Base-by-base conservation (phyloP, 2,888 invertebrate genomes). In the Ganaspis brasiliensis region DNA sequence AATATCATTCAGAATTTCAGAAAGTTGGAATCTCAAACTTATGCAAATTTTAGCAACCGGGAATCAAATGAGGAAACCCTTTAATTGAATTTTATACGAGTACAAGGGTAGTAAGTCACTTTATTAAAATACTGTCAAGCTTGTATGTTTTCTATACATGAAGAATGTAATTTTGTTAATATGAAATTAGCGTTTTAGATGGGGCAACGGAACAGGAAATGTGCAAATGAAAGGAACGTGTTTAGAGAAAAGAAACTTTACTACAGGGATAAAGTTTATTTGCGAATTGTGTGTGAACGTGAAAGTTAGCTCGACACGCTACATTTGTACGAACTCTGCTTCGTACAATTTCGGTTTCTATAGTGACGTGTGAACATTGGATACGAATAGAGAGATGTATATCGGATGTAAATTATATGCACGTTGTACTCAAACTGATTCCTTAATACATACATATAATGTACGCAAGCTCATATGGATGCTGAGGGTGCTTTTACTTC, bases 401-500 rank as follows among this genome's bases (percentile, higher is more conserved):
- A 59, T 59, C 31, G 31, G 59, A 31, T 59, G 31, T 31, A 31
- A 59, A 59, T 59, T 59, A 59, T 26, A 56, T 31, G 59, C 16
- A 59, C 16, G n/a, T 59, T 59, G 59, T 59, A 31, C 59, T 35
- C 31, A 8, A 21, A 59, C 16, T 31, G 26, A 31, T 26, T 57
- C 26, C 31, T n/a, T 26, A 12, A 57, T 57, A 26, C 31, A 31
- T 31, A 31, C 31, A 31, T 31, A 31, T 59, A 16, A 35, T 59
- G 31, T n/a, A 31, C 31, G 31, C 31, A 31, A 31, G 9, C 12
- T 9, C 14, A 8, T 31, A 31, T 14, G n/a, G 16, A 16, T 31
- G 9, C 9, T 31, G 59, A 35, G 31, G 31, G 14, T 16, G 59
- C 59, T 31, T 59, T 59, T n/a, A 59, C 59, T 35, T 14, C 31